These are phyloP conservation scores for Alosa sapidissima DNA, from an alignment of 2,797 vertebrate genomes.

Conservation along the genomic window DNA sequence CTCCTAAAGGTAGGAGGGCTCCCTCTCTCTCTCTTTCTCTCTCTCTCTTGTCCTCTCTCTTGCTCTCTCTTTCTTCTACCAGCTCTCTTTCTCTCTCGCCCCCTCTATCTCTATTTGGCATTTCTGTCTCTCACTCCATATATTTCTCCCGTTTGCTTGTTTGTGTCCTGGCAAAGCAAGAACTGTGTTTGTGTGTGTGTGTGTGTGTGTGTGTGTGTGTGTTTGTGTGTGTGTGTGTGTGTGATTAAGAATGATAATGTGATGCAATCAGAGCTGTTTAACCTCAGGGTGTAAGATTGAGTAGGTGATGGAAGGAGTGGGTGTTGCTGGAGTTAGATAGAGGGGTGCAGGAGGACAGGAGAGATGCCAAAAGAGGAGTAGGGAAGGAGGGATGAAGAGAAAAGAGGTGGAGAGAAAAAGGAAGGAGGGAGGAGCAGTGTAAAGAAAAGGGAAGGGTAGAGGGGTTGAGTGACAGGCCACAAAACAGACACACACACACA, in stretches of 20 bases:
- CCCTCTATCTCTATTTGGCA: neutral
- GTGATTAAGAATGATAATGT: conserved; percentile 16
- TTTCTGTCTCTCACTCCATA: neutral
- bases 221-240: neutral
- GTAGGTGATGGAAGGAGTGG: conserved; percentile 27
- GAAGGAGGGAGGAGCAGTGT: neutral
- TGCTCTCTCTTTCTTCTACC: neutral
- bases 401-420: conserved; percentile 31
- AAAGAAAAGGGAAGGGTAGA: neutral
- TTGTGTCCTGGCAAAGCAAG: neutral
- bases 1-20: conserved; percentile 88
- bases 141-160: neutral
- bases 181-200: conserved; percentile 4
- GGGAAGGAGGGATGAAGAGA: conserved; percentile 25
- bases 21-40: conserved; percentile 4
- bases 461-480: neutral
- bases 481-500: conserved; percentile 5
- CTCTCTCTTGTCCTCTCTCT: neutral
- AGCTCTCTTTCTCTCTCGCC: neutral
- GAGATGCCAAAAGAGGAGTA: neutral
- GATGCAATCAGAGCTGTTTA: conserved; percentile 51
- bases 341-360: neutral
- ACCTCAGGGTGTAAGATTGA: conserved; percentile 43
- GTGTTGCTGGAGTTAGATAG: conserved; percentile 15
- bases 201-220: conserved; percentile 28